phyloP scores from a whole-genome alignment of 2,888 invertebrate species.

The Yponomeuta evonymella region DNA sequence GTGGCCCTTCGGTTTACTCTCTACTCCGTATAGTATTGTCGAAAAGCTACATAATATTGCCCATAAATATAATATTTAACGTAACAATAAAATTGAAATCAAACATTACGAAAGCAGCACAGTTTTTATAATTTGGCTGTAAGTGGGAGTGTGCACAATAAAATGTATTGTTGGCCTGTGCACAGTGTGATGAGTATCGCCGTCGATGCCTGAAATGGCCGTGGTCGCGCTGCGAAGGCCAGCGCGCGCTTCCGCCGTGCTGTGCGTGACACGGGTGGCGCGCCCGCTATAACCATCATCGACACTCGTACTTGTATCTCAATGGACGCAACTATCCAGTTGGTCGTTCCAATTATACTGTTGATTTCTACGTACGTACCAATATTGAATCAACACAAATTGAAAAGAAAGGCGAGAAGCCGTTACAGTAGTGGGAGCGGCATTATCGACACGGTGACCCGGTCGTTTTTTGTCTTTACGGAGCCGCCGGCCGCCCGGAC shows the following conservation, averaged over 20 bases:
- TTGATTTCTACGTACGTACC: not conserved
- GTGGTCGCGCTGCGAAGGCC: slow-evolving; percentile 66
- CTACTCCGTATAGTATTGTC: not conserved
- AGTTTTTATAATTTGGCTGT: not conserved
- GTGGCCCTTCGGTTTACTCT: slow-evolving; percentile 22
- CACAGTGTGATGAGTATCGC: not conserved
- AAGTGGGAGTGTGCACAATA: not conserved
- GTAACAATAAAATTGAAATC: not conserved
- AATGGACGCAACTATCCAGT: no score
- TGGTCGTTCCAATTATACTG: not conserved
- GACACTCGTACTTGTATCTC: not conserved
- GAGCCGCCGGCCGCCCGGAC: slow-evolving; percentile 28
- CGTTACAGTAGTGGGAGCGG: slow-evolving; percentile 30
- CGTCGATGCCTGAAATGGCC: slow-evolving; percentile 34
- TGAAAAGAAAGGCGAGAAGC: slow-evolving; percentile 24
- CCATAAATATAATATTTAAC: not conserved
- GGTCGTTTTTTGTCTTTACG: slow-evolving; percentile 46
- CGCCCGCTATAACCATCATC: slow-evolving; percentile 4
- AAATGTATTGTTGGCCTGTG: not conserved
- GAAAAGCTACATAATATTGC: not conserved
- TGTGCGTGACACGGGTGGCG: slow-evolving; percentile 68
- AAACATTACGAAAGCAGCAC: not conserved
- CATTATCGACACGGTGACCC: slow-evolving; percentile 44
- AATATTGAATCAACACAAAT: not conserved
- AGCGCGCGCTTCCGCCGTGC: slow-evolving; percentile 57